These are phyloP conservation scores for Helicoverpa armigera DNA, from an alignment of 1,140 invertebrate genomes.

Conservation along the genomic window DNA sequence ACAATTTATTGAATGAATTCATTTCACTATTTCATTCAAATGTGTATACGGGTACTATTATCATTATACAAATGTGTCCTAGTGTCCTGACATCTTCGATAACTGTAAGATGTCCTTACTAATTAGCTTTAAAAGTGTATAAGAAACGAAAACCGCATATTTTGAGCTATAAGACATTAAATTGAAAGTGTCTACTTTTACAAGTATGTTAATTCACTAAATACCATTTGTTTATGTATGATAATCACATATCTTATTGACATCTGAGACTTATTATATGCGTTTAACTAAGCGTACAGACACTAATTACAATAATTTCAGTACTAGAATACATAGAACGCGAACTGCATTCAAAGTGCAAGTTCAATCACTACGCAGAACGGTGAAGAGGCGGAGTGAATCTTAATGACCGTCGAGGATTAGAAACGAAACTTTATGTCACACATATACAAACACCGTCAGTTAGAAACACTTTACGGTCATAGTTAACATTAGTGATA, in stretches of 20 bases:
- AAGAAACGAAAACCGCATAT: neutral
- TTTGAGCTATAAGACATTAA: constrained; percentile 1
- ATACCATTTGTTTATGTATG: too few species aligned
- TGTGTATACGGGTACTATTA: too few species aligned
- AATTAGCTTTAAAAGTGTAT: neutral
- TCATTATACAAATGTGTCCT: too few species aligned
- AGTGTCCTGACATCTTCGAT: too few species aligned
- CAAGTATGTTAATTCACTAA: too few species aligned
- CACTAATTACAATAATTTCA: constrained; percentile 1
- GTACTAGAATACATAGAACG: neutral
- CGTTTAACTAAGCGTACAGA: neutral
- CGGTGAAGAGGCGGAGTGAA: too few species aligned
- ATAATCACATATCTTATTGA: too few species aligned
- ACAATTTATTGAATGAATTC: neutral
- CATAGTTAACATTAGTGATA: neutral
- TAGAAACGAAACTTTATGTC: too few species aligned
- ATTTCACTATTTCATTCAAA: neutral
- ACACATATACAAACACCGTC: neutral
- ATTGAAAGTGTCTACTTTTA: neutral
- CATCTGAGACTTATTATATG: too few species aligned
- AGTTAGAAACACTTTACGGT: neutral
- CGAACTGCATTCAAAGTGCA: neutral
- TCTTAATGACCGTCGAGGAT: too few species aligned
- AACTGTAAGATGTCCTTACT: neutral
- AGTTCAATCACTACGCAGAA: neutral